Evolutionary conservation across 2,888 invertebrate species (phyloP), one percentile per base, ranked within the genome.

Genomic region (Agrotis clavis): DNA sequence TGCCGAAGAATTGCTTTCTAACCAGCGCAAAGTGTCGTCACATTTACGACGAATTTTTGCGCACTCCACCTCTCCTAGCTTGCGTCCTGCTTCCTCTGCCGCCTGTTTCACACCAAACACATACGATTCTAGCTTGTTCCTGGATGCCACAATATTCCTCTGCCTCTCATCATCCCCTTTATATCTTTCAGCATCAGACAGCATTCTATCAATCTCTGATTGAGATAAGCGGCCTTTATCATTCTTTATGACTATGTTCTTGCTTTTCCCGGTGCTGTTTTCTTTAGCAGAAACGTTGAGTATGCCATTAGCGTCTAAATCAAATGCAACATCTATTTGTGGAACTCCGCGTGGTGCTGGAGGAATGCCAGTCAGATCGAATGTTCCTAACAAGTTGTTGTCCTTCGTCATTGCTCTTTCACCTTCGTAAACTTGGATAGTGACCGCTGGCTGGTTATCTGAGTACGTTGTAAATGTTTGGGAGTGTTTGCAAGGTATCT

Each of bases 181-280:
- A 90, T 97, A 98, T 79, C 95, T 97, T 79, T 98, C 98, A 2
- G 98, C 98, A 62, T 98, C 98, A 59, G 97, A 92, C 57, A 98
- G 93, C 98, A 98, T 98, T 73, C 97, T 96, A 86, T 99, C 98
- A 72, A 99, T 98, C 76, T 99, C 98, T 21, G 97, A 97, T 90
- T 98, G 98, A 19, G 98, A 98, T 50, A 98, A 94, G 7, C 98
- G 96, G 0, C 98, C 98, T 90, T 98, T 98, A 92, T 98, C 98
- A 90, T 98, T 98, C 86, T 98, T 98, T 74, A 98, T 98, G 14
- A 97, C 97, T 74, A 98, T 98, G 86, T 97, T 97, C 90, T 97
- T 98, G 30, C 97, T 97, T 83, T 98, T 98, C 18, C 97, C 97
- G 0, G 97, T 96, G 72, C 97, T 96, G 85, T 97, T 97, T 72